Conservation (phyloP, 2,113 vertebrate species). For the Laticauda colubrina region DNA sequence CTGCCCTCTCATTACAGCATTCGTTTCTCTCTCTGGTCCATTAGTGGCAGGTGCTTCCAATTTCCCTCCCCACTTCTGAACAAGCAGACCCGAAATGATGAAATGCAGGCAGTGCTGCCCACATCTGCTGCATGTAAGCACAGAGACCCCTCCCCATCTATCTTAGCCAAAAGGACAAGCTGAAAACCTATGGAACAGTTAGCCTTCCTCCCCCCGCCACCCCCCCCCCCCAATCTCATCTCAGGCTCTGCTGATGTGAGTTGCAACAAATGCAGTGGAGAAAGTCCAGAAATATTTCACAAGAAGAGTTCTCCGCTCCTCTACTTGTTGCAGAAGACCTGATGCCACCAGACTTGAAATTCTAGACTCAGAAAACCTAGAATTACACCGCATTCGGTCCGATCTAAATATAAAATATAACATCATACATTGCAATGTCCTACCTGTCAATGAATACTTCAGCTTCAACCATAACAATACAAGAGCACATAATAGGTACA, state of each 20-base stretch:
- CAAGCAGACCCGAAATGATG: neutral
- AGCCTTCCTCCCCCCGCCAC: neutral
- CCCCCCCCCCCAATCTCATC: neutral
- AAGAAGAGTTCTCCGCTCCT: too few relatives aligned
- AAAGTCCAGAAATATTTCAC: too few relatives aligned
- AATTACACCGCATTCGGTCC: too few relatives aligned
- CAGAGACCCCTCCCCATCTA: neutral
- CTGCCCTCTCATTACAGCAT: conserved; percentile 6
- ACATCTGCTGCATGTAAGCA: neutral
- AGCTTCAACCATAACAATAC: too few relatives aligned
- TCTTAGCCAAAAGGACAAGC: neutral
- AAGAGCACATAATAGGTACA: too few relatives aligned
- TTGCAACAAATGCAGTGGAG: neutral
- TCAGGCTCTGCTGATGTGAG: neutral
- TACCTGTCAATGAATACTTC: too few relatives aligned
- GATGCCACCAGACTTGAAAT: too few relatives aligned
- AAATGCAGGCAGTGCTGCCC: neutral
- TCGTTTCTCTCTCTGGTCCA: neutral
- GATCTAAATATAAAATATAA: too few relatives aligned
- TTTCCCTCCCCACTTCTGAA: neutral
- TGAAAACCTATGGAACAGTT: neutral
- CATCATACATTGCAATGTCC: too few relatives aligned
- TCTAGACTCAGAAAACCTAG: too few relatives aligned
- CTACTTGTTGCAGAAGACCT: too few relatives aligned
- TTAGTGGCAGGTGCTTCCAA: neutral